Evolutionary conservation across 2,797 vertebrate genomes (phyloP).

Genomic region (Amniataba percoides): DNA sequence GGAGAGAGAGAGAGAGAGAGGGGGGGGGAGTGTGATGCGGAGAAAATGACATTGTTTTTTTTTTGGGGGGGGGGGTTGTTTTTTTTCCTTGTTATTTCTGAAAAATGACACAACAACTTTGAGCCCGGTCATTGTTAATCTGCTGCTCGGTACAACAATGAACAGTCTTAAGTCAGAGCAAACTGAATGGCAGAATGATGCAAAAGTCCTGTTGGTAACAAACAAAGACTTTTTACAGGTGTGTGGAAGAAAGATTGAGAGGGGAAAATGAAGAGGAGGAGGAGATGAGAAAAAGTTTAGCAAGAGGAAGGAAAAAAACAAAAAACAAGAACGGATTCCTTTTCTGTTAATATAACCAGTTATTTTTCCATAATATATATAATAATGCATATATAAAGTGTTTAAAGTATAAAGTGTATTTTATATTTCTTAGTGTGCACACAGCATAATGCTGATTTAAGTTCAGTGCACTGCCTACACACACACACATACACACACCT

Average conservation of each 20-base stretch:
- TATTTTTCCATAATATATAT: constrained; percentile 11
- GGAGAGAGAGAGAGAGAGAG: neutral
- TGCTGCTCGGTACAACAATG: neutral
- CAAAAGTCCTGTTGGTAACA: neutral
- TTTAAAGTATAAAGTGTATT: no score
- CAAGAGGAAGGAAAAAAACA: neutral
- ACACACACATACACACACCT: constrained; percentile 20
- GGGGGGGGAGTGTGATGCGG: no score
- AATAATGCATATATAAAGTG: no score
- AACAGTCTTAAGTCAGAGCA: neutral
- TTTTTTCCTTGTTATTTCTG: constrained; percentile 1
- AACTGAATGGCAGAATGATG: neutral
- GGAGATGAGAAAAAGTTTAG: neutral
- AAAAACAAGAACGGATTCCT: no score
- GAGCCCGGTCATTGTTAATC: neutral
- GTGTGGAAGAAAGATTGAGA: neutral
- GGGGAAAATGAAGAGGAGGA: neutral
- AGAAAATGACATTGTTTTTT: neutral
- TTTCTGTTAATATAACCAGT: neutral
- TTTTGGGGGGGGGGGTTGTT: no score
- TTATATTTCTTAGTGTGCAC: neutral
- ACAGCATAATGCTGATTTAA: constrained; percentile 7
- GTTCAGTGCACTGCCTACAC: constrained; percentile 7
- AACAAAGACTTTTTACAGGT: neutral
- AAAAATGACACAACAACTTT: neutral